phyloP scores from a whole-genome alignment of 2,797 vertebrate species.

The Trematomus bernacchii region DNA sequence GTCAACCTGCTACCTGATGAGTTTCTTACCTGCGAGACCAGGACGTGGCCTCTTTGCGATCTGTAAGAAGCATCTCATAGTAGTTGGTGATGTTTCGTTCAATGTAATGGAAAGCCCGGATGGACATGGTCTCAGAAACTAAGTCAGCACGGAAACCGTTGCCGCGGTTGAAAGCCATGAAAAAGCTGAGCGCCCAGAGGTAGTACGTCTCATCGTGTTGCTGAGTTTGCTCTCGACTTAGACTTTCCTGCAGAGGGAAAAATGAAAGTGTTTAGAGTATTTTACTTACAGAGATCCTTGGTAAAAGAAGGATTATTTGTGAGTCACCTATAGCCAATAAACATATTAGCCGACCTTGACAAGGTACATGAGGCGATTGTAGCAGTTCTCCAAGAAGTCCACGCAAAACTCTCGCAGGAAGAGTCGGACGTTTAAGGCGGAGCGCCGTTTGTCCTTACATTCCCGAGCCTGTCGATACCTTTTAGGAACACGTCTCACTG shows the following conservation, averaged over 20 bases:
- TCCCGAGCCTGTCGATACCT: slow-evolving; percentile 84
- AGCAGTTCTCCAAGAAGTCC: slow-evolving; percentile 95
- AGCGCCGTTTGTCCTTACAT: slow-evolving; percentile 84
- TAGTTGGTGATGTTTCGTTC: slow-evolving; percentile 96
- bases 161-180: slow-evolving; percentile 97
- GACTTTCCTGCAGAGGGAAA: slow-evolving; percentile 85
- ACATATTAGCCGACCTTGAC: slow-evolving; percentile 72
- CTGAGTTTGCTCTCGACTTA: slow-evolving; percentile 92
- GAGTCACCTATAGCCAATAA: too few relatives aligned
- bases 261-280: neutral
- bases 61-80: slow-evolving; percentile 96
- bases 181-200: slow-evolving; percentile 96
- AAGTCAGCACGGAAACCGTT: slow-evolving; percentile 90
- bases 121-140: slow-evolving; percentile 94
- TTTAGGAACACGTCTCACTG: slow-evolving; percentile 87
- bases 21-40: slow-evolving; percentile 91
- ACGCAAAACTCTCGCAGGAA: slow-evolving; percentile 93
- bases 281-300: neutral
- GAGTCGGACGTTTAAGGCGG: slow-evolving; percentile 92
- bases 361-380: slow-evolving; percentile 95
- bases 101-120: slow-evolving; percentile 94
- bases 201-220: slow-evolving; percentile 97
- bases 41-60: slow-evolving; percentile 92
- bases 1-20: neutral
- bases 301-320: neutral